Evolutionary conservation across 2,113 vertebrate species (phyloP).

Genomic region (Halichoerus grypus): DNA sequence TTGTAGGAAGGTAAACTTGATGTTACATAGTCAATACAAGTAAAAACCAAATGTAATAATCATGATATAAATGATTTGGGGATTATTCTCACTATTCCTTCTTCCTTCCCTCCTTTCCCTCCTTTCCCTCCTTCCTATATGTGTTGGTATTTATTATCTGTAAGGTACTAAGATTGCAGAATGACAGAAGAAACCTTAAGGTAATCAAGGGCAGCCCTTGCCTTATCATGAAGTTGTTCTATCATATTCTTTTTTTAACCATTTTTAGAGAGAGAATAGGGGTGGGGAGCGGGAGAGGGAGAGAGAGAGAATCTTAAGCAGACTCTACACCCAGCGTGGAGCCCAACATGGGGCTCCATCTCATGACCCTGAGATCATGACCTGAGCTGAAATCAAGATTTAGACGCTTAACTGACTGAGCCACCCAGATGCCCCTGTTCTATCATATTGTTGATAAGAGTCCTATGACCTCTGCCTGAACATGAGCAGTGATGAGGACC

Average conservation of each 20-base stretch:
- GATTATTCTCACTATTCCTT: not conserved
- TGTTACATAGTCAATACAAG: not conserved
- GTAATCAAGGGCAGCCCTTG: not conserved
- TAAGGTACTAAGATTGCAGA: not conserved
- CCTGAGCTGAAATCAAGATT: not conserved
- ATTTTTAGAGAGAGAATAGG: no score
- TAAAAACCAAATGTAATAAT: not conserved
- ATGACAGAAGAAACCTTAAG: not conserved
- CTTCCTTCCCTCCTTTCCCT: not conserved
- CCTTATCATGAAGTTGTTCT: not conserved
- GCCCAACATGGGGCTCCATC: not conserved
- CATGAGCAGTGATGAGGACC: not conserved
- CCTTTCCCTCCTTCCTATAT: not conserved
- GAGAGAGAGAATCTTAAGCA: not conserved
- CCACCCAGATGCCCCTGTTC: not conserved
- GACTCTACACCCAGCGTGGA: not conserved
- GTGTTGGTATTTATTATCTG: not conserved
- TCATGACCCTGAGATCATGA: not conserved
- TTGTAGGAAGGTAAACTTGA: not conserved
- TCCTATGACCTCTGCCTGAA: not conserved
- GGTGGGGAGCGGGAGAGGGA: not conserved
- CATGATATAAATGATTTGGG: not conserved
- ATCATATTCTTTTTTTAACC: not conserved
- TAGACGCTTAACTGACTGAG: not conserved
- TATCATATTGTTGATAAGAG: not conserved